Evolutionary conservation across 2,888 invertebrate species (phyloP), one percentile per base, ranked within the genome.

Genomic region (Drosophila robusta): DNA sequence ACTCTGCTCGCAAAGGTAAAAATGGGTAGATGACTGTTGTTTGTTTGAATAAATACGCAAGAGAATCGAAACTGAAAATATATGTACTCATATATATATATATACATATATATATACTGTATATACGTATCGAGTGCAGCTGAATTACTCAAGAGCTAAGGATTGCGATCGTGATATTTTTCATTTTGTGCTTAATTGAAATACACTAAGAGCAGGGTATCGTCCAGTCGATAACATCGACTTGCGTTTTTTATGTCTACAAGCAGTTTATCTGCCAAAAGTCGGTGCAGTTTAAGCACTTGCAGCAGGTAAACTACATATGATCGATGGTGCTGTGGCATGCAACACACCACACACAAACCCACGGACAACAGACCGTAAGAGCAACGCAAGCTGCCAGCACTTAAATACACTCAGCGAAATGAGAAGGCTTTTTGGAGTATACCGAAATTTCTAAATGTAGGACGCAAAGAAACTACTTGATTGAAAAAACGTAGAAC

Each of bases 291-390:
- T 18, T 41, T 47, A 49, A 49, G 63, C 29, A 36, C 29, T 54
- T 54, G 34, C 44, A 24, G 16, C 44, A 24, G 54, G 44, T 54
- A 44, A 54, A 34, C 44, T 22, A n/a, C 42, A 50, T 8, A 47
- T 47, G 62, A 62, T 62, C 62, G 41, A 62, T 62, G 47, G 63
- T 36, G 18, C 22, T 42, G 63, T 44, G 63, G 63, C 63, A 49
- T 49, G 36, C 29, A 34, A 36, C 24, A 47, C 16, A 45, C 22
- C 9, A 8, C 34, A 22, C n/a, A 32, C 24, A 24, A 8, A 24
- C 45, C 16, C 45, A 46, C 9, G 39, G 14, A 45, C 32, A 39
- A 47, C 34, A 14, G 12, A 18, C 12, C 7, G 14, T 38, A 5
- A 14, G n/a, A 38, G 38, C 14, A 38, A 14, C 14, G n/a, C 7